Conservation (phyloP, 2,888 invertebrate species). For the Pyrochroa serraticornis region DNA sequence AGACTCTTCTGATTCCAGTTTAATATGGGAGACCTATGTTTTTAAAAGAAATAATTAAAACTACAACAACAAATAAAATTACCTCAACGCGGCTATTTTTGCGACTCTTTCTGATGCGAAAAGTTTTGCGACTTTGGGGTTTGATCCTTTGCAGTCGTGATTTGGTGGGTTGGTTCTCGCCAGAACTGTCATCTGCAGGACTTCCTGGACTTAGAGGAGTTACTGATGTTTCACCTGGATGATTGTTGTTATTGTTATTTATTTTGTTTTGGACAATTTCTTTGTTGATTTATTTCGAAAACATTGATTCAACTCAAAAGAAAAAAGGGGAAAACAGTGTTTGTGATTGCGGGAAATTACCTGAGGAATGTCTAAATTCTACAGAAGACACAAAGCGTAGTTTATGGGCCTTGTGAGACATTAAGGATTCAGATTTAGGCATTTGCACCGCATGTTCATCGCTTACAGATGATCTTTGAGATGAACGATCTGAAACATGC, state of each 20-base stretch:
- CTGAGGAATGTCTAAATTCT: conserved; percentile 79
- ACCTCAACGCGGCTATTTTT: conserved; percentile 72
- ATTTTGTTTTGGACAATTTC: too few species aligned
- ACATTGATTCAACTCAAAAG: neutral
- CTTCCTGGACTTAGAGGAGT: conserved; percentile 78
- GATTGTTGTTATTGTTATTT: neutral
- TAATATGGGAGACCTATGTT: conserved; percentile 62
- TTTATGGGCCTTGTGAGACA: conserved; percentile 68
- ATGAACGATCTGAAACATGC: conserved; percentile 66
- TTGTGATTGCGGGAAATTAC: conserved; percentile 54
- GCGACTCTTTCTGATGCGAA: conserved; percentile 82
- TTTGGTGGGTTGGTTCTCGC: conserved; percentile 64
- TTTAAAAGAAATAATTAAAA: conserved; percentile 8
- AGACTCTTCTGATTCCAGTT: conserved; percentile 55
- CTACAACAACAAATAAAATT: conserved; percentile 30
- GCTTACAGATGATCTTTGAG: conserved; percentile 64
- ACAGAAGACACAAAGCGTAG: conserved; percentile 82
- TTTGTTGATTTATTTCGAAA: too few species aligned
- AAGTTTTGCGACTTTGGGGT: conserved; percentile 93
- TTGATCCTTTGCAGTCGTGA: conserved; percentile 88
- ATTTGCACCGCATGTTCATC: conserved; percentile 59
- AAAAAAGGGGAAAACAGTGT: neutral
- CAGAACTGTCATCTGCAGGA: conserved; percentile 72
- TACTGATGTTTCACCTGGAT: conserved; percentile 74
- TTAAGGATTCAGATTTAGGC: conserved; percentile 55